A percentile compares a stretch with the other conserved stretches of the same genome.
Conservation (phyloP, 1,140 invertebrate species). For the Stratiolaelaps scimitus region DNA sequence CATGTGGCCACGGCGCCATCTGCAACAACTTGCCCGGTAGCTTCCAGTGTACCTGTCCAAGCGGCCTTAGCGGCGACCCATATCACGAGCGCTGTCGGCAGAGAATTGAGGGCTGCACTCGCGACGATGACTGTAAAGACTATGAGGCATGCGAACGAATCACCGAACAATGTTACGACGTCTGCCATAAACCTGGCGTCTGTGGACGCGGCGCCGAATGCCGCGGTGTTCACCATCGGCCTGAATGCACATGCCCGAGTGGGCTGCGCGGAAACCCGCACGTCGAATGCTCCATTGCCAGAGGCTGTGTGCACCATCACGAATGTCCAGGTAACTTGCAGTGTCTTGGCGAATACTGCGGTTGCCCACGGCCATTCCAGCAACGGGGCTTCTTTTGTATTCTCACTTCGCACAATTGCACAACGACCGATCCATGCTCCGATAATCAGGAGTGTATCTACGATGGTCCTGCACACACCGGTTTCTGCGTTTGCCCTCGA, state of each 20-base stretch:
- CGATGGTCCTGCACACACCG: slow-evolving; percentile 30
- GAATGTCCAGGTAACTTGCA: slow-evolving; percentile 39
- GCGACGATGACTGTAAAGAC: slow-evolving; percentile 74
- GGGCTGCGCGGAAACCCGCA: slow-evolving; percentile 64
- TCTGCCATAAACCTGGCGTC: slow-evolving; percentile 49
- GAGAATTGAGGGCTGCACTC: slow-evolving; percentile 52
- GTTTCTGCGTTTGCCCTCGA: slow-evolving; percentile 37
- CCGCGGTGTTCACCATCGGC: slow-evolving; percentile 54
- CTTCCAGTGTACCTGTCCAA: slow-evolving; percentile 72
- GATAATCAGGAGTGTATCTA: slow-evolving; percentile 38
- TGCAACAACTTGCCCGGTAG: slow-evolving; percentile 74
- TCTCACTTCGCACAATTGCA: slow-evolving; percentile 36
- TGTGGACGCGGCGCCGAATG: slow-evolving; percentile 63
- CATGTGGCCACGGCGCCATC: slow-evolving; percentile 62
- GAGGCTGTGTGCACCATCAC: slow-evolving; percentile 41
- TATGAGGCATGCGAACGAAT: slow-evolving; percentile 69
- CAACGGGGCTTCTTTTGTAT: slow-evolving; percentile 38
- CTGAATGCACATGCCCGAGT: slow-evolving; percentile 64
- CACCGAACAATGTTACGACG: slow-evolving; percentile 56
- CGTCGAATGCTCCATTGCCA: slow-evolving; percentile 72
- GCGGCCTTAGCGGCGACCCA: slow-evolving; percentile 48
- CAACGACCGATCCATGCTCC: slow-evolving; percentile 39
- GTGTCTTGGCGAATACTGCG: slow-evolving; percentile 37
- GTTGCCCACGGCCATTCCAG: slow-evolving; percentile 36
- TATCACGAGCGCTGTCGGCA: slow-evolving; percentile 45